These are phyloP conservation scores for Rhorus exstirpatorius DNA, from an alignment of 2,888 invertebrate species.

Conservation along the genomic window DNA sequence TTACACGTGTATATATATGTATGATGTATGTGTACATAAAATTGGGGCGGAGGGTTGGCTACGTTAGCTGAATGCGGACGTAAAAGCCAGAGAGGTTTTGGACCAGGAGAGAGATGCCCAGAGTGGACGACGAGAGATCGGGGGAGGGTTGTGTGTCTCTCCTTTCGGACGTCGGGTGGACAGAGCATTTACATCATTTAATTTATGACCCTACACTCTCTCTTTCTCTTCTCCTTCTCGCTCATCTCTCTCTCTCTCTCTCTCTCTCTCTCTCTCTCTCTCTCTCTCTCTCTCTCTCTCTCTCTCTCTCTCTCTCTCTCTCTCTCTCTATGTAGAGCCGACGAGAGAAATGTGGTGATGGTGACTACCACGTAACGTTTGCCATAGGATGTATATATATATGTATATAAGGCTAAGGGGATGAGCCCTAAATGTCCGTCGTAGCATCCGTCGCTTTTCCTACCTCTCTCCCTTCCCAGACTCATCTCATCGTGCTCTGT, in stretches of 20 bases:
- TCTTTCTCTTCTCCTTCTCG: slow-evolving; percentile 69
- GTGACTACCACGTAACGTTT: slow-evolving; percentile 67
- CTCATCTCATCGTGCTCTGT: slow-evolving; percentile 30
- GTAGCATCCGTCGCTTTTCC: slow-evolving; percentile 38
- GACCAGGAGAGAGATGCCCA: slow-evolving; percentile 46
- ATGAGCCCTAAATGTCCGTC: slow-evolving; percentile 57
- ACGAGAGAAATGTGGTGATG: slow-evolving; percentile 61
- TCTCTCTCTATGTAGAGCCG: slow-evolving; percentile 22
- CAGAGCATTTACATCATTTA: slow-evolving; percentile 86
- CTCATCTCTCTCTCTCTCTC: slow-evolving; percentile 68
- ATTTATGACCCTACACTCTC: slow-evolving; percentile 82
- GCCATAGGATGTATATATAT: slow-evolving; percentile 56
- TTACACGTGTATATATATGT: neutral
- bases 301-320: slow-evolving; percentile 69
- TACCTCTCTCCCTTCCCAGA: slow-evolving; percentile 31
- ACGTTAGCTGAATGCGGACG: slow-evolving; percentile 20
- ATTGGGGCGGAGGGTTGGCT: slow-evolving; percentile 20
- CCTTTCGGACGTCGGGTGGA: slow-evolving; percentile 83
- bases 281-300: slow-evolving; percentile 54
- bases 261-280: slow-evolving; percentile 63
- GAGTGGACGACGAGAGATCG: slow-evolving; percentile 48
- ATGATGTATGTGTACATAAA: neutral
- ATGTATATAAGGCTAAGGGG: slow-evolving; percentile 32
- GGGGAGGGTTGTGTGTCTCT: slow-evolving; percentile 73
- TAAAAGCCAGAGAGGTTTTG: slow-evolving; percentile 46